These are phyloP conservation scores for Caracal caracal DNA, from an alignment of 2,113 vertebrate species.

Conservation along the genomic window DNA sequence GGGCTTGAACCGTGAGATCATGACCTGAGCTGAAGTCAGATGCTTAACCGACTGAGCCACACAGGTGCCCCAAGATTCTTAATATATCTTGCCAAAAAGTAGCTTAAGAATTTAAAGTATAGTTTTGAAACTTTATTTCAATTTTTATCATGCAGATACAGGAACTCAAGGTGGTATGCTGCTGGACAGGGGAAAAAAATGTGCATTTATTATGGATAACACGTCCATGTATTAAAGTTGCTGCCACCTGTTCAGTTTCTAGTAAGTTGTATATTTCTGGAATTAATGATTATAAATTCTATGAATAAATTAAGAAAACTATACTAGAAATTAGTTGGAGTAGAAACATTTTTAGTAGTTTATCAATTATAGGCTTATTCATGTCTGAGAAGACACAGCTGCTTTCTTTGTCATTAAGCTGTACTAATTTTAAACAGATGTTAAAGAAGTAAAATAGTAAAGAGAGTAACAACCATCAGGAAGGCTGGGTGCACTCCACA, in stretches of 20 bases:
- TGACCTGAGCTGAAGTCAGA: no score
- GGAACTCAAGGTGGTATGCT: not conserved
- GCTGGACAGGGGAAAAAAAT: not conserved
- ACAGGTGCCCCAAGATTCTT: not conserved
- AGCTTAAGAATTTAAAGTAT: not conserved
- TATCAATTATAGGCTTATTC: not conserved
- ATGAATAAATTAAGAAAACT: slow-evolving; percentile 21
- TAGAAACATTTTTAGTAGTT: slow-evolving; percentile 7
- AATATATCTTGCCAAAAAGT: not conserved
- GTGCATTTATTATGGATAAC: slow-evolving; percentile 15
- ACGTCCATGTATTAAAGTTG: not conserved
- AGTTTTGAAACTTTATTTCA: not conserved
- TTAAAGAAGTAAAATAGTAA: not conserved
- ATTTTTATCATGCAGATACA: not conserved
- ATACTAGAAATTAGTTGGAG: not conserved
- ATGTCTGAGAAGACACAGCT: not conserved
- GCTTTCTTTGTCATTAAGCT: not conserved
- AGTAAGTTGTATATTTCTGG: not conserved
- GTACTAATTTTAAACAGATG: not conserved
- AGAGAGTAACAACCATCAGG: not conserved
- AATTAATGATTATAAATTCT: not conserved
- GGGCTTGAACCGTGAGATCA: no score
- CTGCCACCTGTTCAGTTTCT: not conserved
- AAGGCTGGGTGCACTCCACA: not conserved
- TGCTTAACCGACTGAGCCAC: no score